phyloP scores from a whole-genome alignment of 2,797 vertebrate species.

The Protosalanx chinensis region DNA sequence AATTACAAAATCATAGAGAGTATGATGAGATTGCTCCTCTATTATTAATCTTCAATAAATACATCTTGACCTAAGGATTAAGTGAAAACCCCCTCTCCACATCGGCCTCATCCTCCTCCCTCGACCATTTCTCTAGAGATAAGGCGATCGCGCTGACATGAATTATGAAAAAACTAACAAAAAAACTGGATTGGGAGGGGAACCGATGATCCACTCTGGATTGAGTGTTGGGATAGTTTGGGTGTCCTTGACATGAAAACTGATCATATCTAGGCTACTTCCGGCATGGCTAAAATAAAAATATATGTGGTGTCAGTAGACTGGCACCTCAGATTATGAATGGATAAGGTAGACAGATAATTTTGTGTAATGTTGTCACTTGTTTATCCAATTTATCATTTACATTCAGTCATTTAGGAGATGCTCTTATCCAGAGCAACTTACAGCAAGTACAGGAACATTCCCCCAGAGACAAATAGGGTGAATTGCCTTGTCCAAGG shows the following conservation, averaged over 20 bases:
- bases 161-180: constrained; percentile 68
- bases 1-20: constrained; percentile 80
- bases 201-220: constrained; percentile 51
- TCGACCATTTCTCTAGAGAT: constrained; percentile 43
- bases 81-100: constrained; percentile 67
- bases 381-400: too few species aligned
- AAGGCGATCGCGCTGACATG: constrained; percentile 59
- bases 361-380: too few species aligned
- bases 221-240: background rate
- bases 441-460: too few species aligned
- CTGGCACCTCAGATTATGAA: too few species aligned
- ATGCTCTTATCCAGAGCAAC: too few species aligned
- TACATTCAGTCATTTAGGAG: too few species aligned
- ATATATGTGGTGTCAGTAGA: background rate
- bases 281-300: background rate
- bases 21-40: constrained; percentile 80
- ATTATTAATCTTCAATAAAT: constrained; percentile 86
- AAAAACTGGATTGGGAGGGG: constrained; percentile 48
- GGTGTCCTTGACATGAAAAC: background rate
- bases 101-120: constrained; percentile 51
- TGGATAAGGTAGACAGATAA: too few species aligned
- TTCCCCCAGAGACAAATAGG: too few species aligned
- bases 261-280: background rate
- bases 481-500: too few species aligned
- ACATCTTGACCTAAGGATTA: constrained; percentile 81